Evolutionary conservation across 1,140 invertebrate genomes (phyloP).

Genomic region (Penaeus vannamei): DNA sequence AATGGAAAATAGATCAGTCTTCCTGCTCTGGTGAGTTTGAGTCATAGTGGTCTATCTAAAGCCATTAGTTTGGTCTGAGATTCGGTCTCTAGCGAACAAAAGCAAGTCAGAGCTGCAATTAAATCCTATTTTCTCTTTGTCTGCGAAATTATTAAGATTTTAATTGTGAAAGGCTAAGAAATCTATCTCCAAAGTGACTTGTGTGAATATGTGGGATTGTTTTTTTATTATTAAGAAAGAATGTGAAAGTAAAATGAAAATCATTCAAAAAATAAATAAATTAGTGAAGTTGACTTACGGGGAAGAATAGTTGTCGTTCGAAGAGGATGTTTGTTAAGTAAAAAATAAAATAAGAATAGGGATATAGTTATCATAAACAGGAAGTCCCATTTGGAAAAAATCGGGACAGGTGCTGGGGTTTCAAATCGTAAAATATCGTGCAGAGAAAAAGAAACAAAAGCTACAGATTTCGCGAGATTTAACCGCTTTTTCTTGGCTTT

Average conservation of each 20-base stretch:
- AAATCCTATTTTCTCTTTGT: no score
- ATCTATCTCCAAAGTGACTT: no score
- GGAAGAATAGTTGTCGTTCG: not conserved
- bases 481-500: not conserved
- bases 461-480: conserved; percentile 4
- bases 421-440: not conserved
- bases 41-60: conserved; percentile 15
- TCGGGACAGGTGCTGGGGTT: not conserved
- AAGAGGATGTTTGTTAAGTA: not conserved
- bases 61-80: not conserved
- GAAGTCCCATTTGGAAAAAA: not conserved
- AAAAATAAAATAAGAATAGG: not conserved
- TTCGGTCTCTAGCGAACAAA: conserved; percentile 22
- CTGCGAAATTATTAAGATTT: no score
- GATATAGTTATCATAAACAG: not conserved
- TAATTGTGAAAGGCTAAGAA: no score
- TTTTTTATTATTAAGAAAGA: not conserved
- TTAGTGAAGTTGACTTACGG: conserved; percentile 16
- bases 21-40: not conserved
- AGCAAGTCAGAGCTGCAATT: not conserved
- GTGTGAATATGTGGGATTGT: conserved; percentile 14
- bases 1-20: no score
- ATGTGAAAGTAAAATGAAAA: not conserved
- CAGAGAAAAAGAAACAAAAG: not conserved
- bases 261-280: not conserved